Base-by-base conservation (phyloP, 2,888 invertebrate species). In the Cheiracanthium punctorium region DNA sequence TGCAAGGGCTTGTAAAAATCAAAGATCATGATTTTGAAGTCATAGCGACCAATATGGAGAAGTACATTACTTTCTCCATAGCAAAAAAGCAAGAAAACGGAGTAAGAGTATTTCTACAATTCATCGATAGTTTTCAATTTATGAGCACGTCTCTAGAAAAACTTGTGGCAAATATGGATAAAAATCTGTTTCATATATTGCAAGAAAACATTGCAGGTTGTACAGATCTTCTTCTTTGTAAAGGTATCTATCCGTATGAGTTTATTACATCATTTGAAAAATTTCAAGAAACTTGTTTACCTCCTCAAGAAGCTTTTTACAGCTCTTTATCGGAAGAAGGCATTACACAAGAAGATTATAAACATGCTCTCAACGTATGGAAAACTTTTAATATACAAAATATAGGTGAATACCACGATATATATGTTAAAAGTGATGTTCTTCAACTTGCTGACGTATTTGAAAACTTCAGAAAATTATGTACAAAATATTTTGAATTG, bases 201-300 rank as follows among this genome's bases (percentile, higher is more conserved):
- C 20, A 41, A 12, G n/a, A 10, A 82, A 14, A 70, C 7, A 37
- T 37, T 12, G 5, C 5, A 8, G 37, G 12, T 37, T 8, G 10
- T 20, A 43, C 17, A 5, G 17, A 87, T 43, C 17, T 77, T 0
- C 80, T 89, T 88, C 37, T 67, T 37, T 80, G 33, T 48, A 91
- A 90, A 84, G 89, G 90, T 28, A 87, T 90, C 10, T 90, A 90
- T 80, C 90, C 90, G n/a, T 91, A 90, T 88, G 89, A 90, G 30
- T 90, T 89, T 72, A 89, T 90, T 87, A 84, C 89, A 32, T 88
- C 87, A 33, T 87, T 79, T 72, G 77, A 88, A 33, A 87, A 76
- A 58, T 90, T 89, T 85, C 20, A 88, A 4, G 90, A 90, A 2
- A 80, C 88, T 88, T 8, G 17, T 70, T 84, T 90, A 1, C 89